phyloP scores from a whole-genome alignment of 2,888 invertebrate species.

The Ryuthela nishihirai region DNA sequence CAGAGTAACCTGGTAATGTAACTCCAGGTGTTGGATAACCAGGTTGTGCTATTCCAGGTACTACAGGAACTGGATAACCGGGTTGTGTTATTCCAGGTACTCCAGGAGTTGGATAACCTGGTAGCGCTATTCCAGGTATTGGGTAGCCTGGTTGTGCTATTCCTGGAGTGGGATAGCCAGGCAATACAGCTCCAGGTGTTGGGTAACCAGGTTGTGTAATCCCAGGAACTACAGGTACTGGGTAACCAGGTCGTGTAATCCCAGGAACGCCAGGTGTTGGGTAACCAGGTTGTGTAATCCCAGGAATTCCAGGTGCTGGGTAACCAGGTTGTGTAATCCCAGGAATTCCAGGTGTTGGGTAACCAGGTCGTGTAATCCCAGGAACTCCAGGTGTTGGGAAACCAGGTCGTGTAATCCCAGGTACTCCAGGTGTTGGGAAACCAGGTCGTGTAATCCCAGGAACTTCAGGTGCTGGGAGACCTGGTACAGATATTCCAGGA shows the following conservation, averaged over 20 bases:
- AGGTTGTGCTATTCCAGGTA: not conserved
- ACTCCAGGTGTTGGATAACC: not conserved
- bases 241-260: not conserved
- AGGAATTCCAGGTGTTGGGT: no score
- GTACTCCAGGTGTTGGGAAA: not conserved
- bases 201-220: not conserved
- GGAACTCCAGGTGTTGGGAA: not conserved
- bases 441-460: not conserved
- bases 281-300: not conserved
- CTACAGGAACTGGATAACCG: not conserved
- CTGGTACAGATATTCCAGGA: not conserved
- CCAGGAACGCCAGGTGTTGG: not conserved
- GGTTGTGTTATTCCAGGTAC: no score
- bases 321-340: not conserved
- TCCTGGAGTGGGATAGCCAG: no score
- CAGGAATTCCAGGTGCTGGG: not conserved
- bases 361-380: not conserved
- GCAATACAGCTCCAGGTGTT: not conserved
- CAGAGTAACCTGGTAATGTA: not conserved
- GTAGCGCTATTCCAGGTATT: not conserved
- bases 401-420: not conserved
- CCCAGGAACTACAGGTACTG: not conserved
- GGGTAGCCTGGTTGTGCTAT: no score
- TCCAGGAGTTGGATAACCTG: not conserved
- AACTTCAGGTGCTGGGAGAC: not conserved